phyloP scores from a whole-genome alignment of 2,888 invertebrate genomes.

The Panzeria rudis region DNA sequence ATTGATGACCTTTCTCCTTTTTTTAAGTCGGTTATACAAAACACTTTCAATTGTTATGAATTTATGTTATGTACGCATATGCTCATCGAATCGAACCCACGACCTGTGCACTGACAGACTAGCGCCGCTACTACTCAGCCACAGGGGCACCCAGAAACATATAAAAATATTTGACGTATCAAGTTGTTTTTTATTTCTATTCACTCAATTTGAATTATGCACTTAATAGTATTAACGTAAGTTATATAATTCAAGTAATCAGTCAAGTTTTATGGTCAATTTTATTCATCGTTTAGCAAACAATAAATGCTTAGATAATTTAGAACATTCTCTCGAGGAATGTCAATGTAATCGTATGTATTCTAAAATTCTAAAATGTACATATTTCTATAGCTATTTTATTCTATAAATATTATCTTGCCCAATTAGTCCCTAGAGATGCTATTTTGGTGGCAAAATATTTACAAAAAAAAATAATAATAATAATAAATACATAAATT shows the following conservation, averaged over 20 bases:
- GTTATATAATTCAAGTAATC: not conserved
- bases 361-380: not conserved
- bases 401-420: constrained; percentile 30
- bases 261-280: not conserved
- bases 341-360: not conserved
- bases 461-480: constrained; percentile 18
- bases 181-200: not conserved
- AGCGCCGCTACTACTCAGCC: no score
- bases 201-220: constrained; percentile 1
- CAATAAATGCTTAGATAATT: constrained; percentile 12
- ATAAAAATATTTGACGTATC: no score
- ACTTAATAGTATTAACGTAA: constrained; percentile 13
- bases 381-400: not conserved
- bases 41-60: no score
- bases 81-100: no score
- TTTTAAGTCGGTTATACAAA: no score
- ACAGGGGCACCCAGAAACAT: no score
- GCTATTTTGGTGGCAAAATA: constrained; percentile 55
- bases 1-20: no score
- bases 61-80: no score
- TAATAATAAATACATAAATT: constrained; percentile 21
- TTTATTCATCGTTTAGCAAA: not conserved
- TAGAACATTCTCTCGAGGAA: constrained; percentile 27
- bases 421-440: constrained; percentile 62
- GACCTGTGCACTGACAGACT: no score